Conservation (phyloP, 23 tunicate species). For the Halocynthia aurantium region DNA sequence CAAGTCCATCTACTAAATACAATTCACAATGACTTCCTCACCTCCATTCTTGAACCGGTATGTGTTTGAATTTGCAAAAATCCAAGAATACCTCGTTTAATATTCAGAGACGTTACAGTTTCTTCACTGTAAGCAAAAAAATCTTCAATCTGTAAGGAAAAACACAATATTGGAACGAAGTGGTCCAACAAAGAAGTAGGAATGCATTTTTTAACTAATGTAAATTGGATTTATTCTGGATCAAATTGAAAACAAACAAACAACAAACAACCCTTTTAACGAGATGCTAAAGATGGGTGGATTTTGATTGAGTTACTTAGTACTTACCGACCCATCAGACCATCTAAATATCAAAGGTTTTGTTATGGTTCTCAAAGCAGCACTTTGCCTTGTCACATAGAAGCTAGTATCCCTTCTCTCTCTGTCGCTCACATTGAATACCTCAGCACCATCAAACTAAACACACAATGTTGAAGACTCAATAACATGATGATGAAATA, state of each 20-base stretch:
- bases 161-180: no score
- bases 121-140: slow-evolving; percentile 61
- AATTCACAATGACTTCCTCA: neutral
- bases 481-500: neutral
- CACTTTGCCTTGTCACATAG: slow-evolving; percentile 50
- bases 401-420: slow-evolving; percentile 65
- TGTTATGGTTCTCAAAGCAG: slow-evolving; percentile 55
- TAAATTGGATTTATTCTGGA: no score
- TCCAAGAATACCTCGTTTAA: slow-evolving; percentile 87
- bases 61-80: slow-evolving; percentile 65
- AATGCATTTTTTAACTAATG: no score
- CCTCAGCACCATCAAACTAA: slow-evolving; percentile 88
- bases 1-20: no score
- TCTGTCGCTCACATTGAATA: slow-evolving; percentile 87
- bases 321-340: slow-evolving; percentile 72
- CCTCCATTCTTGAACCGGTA: slow-evolving; percentile 68
- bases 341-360: slow-evolving; percentile 77
- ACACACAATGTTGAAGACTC: slow-evolving; percentile 12
- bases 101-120: slow-evolving; percentile 78
- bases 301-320: no score
- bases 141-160: slow-evolving; percentile 42
- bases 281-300: no score
- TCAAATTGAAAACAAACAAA: no score
- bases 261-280: no score
- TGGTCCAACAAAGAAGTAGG: no score